Evolutionary conservation across 2,888 invertebrate species (phyloP), one percentile per base, ranked within the genome.

Genomic region (Epistrophella euchroma): DNA sequence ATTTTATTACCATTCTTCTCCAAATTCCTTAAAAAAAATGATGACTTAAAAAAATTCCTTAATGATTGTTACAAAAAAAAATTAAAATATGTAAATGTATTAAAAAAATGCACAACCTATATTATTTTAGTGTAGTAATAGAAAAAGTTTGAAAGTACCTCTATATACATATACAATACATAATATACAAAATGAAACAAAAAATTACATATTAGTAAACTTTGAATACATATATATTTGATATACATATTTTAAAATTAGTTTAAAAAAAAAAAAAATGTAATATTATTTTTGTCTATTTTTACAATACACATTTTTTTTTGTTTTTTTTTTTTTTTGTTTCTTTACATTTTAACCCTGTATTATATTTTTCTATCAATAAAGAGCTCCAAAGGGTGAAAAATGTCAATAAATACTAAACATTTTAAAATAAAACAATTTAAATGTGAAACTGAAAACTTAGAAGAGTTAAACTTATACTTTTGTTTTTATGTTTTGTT

Each of bases 91-190:
- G 13, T 9, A 0, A 37, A 40, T 13, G 22, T 68, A 50, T 50
- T 62, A 55, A 17, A 64, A 60, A 80, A n/a, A 85, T 75, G 76
- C 85, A 85, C 85, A 85, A 81, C 80, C 85, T 72, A 76, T 72
- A 80, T 25, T 72, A 71, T 74, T 70, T 56, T 71, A 37, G 80
- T 72, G 80, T 75, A n/a, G 75, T 72, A 75, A 75, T 37, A 71
- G 70, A 66, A 32, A 71, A 10, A 43, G 11, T 55, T 17, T 37
- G 15, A 40, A 58, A 66, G 32, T n/a, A n/a, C 10, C 2, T 25
- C 2, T 28, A 28, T 4, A 28, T 50, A 13, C 28, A 74, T 80
- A 55, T 75, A 74, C 74, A 84, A 37, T 72, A 74, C 50, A 68
- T 50, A 72, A 40, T 40, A 10, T 50, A 62, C 52, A 47, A 52